Evolutionary conservation across 2,113 vertebrate species (phyloP).

Genomic region (Pterocles gutturalis): DNA sequence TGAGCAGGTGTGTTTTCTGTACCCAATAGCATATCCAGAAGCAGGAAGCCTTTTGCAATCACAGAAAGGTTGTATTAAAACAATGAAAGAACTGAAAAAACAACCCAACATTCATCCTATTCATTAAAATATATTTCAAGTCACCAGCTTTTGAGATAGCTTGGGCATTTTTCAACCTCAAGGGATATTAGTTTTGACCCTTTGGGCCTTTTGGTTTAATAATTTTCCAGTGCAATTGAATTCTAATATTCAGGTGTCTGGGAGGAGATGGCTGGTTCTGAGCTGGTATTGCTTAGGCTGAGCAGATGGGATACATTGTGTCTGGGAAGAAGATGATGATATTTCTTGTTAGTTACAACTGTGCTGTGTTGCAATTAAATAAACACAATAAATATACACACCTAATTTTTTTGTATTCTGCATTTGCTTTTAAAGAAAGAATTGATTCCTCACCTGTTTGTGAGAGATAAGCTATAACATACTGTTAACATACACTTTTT

Average conservation of each 20-base stretch:
- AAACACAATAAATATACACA: neutral
- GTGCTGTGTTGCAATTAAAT: neutral
- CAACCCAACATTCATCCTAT: neutral
- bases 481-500: slow-evolving; percentile 52
- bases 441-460: slow-evolving; percentile 41
- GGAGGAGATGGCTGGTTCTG: neutral
- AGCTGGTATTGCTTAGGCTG: neutral
- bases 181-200: slow-evolving; percentile 24
- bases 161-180: slow-evolving; percentile 8
- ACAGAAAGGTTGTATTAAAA: neutral
- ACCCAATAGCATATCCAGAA: neutral
- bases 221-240: slow-evolving; percentile 50
- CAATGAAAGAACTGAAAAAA: neutral
- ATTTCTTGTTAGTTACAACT: neutral
- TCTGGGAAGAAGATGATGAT: neutral
- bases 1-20: neutral
- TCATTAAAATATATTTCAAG: neutral
- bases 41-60: neutral
- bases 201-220: slow-evolving; percentile 52
- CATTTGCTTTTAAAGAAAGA: neutral
- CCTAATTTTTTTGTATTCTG: neutral
- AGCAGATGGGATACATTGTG: slow-evolving; percentile 40
- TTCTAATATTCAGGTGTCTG: slow-evolving; percentile 54
- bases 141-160: neutral
- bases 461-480: slow-evolving; percentile 45